Evolutionary conservation across 1,140 invertebrate species (phyloP).

Genomic region (Cephus cinctus): DNA sequence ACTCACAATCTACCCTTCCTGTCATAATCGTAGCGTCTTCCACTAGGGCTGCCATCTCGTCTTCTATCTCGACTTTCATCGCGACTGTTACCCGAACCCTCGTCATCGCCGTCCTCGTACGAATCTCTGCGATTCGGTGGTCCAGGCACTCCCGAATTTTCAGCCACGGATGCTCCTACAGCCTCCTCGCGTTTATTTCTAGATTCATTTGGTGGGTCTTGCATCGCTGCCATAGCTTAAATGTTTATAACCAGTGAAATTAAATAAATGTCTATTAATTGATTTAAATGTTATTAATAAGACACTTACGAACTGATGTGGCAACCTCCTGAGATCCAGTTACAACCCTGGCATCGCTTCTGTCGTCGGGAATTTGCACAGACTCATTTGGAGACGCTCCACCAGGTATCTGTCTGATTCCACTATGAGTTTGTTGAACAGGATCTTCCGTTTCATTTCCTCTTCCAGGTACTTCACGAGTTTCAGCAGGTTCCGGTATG

Average conservation of each 20-base stretch:
- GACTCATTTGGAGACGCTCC: conserved; percentile 44
- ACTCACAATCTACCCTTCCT: conserved; percentile 44
- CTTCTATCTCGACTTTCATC: conserved; percentile 49
- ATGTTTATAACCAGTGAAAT: background rate
- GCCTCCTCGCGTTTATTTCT: conserved; percentile 50
- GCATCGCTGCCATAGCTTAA: conserved; percentile 27
- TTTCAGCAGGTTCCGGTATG: conserved; percentile 34
- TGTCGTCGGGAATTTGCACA: conserved; percentile 31
- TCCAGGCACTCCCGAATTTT: conserved; percentile 31
- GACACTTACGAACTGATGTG: conserved; percentile 30
- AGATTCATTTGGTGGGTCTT: conserved; percentile 37
- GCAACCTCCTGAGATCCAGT: conserved; percentile 46
- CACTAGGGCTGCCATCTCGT: conserved; percentile 42
- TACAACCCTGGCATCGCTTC: conserved; percentile 40
- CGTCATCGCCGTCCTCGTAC: conserved; percentile 50
- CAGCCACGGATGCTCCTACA: conserved; percentile 47
- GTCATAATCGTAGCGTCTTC: conserved; percentile 45
- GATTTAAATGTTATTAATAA: background rate
- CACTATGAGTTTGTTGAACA: conserved; percentile 29
- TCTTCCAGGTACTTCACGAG: conserved; percentile 44
- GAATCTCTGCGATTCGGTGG: conserved; percentile 43
- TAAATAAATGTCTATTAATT: background rate
- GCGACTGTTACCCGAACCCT: conserved; percentile 45
- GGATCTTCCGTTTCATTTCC: conserved; percentile 41
- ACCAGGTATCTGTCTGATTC: conserved; percentile 45